Percentiles rank a stretch among this genome's conserved stretches.
phyloP scores from a whole-genome alignment of 2,888 invertebrate species.

The Lasioglossum malachurum region DNA sequence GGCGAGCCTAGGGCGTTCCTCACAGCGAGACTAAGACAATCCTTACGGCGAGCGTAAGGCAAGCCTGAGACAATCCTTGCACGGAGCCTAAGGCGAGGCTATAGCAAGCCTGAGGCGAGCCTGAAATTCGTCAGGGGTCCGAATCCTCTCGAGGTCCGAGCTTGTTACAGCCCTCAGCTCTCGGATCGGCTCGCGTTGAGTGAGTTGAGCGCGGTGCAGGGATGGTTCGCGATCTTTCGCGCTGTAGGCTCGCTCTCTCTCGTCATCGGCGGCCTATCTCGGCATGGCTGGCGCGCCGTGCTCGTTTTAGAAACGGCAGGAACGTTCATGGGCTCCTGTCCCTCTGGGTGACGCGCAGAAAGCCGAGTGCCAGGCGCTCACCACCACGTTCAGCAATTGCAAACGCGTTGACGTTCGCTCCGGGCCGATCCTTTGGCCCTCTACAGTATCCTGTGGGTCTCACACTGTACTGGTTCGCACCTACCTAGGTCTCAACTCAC shows the following conservation, averaged over 20 bases:
- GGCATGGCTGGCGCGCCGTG: constrained; percentile 1
- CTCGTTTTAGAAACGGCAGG: neutral
- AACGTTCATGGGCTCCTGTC: neutral
- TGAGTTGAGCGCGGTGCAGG: constrained; percentile 36
- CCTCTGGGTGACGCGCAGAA: neutral
- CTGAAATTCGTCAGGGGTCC: neutral
- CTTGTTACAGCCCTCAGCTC: constrained; percentile 3
- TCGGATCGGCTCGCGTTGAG: constrained; percentile 38
- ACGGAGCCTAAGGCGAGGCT: neutral
- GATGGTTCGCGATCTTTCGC: constrained; percentile 1
- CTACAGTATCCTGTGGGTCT: neutral
- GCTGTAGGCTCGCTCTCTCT: neutral
- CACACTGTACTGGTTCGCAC: too few species aligned
- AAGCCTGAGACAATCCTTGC: neutral
- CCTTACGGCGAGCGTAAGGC: too few species aligned
- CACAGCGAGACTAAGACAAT: neutral
- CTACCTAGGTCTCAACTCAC: too few species aligned
- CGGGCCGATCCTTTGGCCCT: neutral
- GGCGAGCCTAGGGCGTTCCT: constrained; percentile 1
- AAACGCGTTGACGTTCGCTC: neutral
- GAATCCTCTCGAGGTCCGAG: constrained; percentile 1
- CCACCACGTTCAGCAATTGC: neutral
- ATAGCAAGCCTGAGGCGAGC: neutral
- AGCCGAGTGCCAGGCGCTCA: neutral
- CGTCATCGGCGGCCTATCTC: neutral